Base-by-base conservation (phyloP, 2,113 vertebrate species). In the Gambusia affinis region DNA sequence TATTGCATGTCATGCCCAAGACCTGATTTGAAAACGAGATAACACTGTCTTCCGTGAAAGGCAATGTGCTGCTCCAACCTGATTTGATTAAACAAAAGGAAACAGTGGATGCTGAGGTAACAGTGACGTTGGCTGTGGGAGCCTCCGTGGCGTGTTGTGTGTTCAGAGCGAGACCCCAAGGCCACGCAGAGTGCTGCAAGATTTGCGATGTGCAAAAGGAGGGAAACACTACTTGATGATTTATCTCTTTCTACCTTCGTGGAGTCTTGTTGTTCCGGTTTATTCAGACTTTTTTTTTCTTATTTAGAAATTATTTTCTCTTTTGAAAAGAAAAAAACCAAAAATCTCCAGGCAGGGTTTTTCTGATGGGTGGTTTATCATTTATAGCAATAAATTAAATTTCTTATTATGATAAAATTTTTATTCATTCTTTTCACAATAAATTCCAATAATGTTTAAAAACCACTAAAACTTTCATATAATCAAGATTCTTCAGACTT, bases 1-100 rank as follows among this genome's bases (percentile, higher is more conserved):
- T 70, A 66, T 51, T 84, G 73, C 70, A 78, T 81, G 72, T 81
- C 60, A 17, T 75, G 76, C 71, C 47, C 75, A 69, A 67, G 14
- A 77, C 73, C 72, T 63, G 68, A 81, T 81, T 69, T 76, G 63
- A 73, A 75, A 70, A 71, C 19, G 12, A 64, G 29, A 64, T 60
- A 60, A 60, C 60, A 72, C 67, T 37, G 75, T 70, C 73, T 44
- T 75, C 64, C 64, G 63, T 27, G 60, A 81, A 51, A 66, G 65
- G 12, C 60, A 14, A 17, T 33, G 70, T 19, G 35, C 62, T 66
- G 64, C 72, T 74, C 22, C 5, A 67, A 69, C n/a, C 70, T 54
- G 72, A 79, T 79, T 74, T 71, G 82, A 80, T 84, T 81, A 90
- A 86, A 82, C 68, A 73, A 86, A 85, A 83, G 79, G 74, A 88